phyloP scores from a whole-genome alignment of 2,113 vertebrate genomes.

The Trichechus manatus region DNA sequence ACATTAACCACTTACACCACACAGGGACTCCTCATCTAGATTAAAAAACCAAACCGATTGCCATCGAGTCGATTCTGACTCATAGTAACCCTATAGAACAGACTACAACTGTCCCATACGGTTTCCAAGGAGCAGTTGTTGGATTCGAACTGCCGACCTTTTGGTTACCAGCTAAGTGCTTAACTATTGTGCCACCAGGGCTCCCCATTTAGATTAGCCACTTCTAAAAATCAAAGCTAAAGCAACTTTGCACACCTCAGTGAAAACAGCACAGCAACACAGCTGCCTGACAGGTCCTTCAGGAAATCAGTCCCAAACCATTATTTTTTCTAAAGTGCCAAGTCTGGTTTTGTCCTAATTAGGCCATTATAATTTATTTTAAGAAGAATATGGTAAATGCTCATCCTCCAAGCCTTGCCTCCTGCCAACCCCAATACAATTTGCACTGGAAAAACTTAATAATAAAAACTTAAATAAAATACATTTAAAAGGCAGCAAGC shows the following conservation, averaged over 20 bases:
- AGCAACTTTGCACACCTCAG: not conserved
- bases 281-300: not conserved
- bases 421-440: not conserved
- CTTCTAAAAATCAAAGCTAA: not conserved
- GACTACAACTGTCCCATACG: too few species aligned
- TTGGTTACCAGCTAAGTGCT: too few species aligned
- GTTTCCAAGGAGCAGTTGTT: too few species aligned
- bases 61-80: too few species aligned
- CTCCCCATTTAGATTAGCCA: too few species aligned
- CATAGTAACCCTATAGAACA: too few species aligned
- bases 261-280: not conserved
- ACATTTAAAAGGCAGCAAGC: not conserved
- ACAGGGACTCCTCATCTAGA: too few species aligned
- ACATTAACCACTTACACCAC: not conserved
- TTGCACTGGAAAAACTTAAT: not conserved
- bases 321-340: not conserved
- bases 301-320: not conserved
- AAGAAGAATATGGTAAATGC: not conserved
- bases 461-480: not conserved
- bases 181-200: too few species aligned
- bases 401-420: not conserved
- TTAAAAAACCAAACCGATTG: too few species aligned
- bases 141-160: too few species aligned
- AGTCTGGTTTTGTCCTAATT: not conserved
- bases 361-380: not conserved